These are phyloP conservation scores for Rhingia rostrata DNA, from an alignment of 2,888 invertebrate species.

Conservation along the genomic window DNA sequence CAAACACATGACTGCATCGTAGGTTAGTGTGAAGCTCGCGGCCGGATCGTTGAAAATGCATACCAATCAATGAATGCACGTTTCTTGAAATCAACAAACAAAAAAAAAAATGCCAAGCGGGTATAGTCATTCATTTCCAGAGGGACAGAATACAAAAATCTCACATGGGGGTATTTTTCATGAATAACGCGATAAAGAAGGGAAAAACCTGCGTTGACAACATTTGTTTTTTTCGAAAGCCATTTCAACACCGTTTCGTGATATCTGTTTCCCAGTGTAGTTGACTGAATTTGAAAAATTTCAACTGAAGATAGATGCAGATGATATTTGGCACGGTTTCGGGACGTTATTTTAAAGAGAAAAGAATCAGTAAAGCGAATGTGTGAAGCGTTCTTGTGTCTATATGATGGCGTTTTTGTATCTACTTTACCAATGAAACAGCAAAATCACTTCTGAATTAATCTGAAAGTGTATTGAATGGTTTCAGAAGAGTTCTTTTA, in stretches of 20 bases:
- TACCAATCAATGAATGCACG: slow-evolving; percentile 25
- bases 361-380: too few species aligned
- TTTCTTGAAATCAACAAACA: slow-evolving; percentile 32
- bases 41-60: slow-evolving; percentile 17
- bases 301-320: neutral
- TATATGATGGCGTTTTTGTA: too few species aligned
- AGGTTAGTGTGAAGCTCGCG: slow-evolving; percentile 27
- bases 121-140: slow-evolving; percentile 22
- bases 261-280: slow-evolving; percentile 11
- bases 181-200: slow-evolving; percentile 27
- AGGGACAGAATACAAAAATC: slow-evolving; percentile 8
- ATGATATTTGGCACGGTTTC: neutral
- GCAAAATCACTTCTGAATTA: too few species aligned
- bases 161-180: slow-evolving; percentile 11
- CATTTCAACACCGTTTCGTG: slow-evolving; percentile 39
- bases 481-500: too few species aligned
- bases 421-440: too few species aligned
- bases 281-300: slow-evolving; percentile 38
- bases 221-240: slow-evolving; percentile 6
- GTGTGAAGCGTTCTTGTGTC: too few species aligned
- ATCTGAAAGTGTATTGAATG: too few species aligned
- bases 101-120: slow-evolving; percentile 19
- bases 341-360: slow-evolving; percentile 22
- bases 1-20: slow-evolving; percentile 70
- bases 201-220: slow-evolving; percentile 35